Conservation (phyloP, 1,140 invertebrate species). For the Potamilus streckersoni region DNA sequence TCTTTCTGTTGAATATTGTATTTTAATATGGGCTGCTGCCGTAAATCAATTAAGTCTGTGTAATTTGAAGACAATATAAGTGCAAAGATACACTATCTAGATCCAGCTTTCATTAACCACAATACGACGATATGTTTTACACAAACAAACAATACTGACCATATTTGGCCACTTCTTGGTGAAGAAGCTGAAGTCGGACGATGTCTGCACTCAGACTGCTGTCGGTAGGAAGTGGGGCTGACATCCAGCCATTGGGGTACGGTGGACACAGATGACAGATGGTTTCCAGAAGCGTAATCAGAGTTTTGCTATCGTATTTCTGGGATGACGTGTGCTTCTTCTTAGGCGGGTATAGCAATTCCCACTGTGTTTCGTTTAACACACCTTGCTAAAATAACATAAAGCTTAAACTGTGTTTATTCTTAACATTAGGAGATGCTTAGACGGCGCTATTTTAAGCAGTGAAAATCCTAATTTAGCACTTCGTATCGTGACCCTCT, state of each 20-base stretch:
- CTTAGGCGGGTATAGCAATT: slow-evolving; percentile 46
- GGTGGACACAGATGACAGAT: slow-evolving; percentile 60
- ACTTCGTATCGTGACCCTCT: too few relatives aligned
- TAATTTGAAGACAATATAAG: too few relatives aligned
- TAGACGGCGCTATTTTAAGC: too few relatives aligned
- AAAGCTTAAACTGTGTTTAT: too few relatives aligned
- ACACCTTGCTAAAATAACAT: slow-evolving; percentile 15
- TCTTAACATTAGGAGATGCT: too few relatives aligned
- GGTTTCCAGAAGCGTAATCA: slow-evolving; percentile 51
- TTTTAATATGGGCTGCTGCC: too few relatives aligned
- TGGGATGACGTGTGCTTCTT: slow-evolving; percentile 44
- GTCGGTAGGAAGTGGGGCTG: slow-evolving; percentile 47
- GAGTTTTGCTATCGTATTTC: slow-evolving; percentile 43
- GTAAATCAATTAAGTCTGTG: too few relatives aligned
- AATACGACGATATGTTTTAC: too few relatives aligned
- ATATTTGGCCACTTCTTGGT: slow-evolving; percentile 38
- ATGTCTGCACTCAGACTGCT: slow-evolving; percentile 55
- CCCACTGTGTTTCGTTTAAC: slow-evolving; percentile 52
- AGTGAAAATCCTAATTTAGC: too few relatives aligned
- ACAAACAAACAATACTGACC: slow-evolving; percentile 15
- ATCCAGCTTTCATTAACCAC: too few relatives aligned
- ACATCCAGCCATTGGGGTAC: slow-evolving; percentile 58
- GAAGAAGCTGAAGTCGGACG: slow-evolving; percentile 48
- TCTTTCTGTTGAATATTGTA: too few relatives aligned
- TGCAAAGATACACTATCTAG: too few relatives aligned